These are phyloP conservation scores for Hypotaenidia okinawae DNA, from an alignment of 2,797 vertebrate species.

Conservation along the genomic window DNA sequence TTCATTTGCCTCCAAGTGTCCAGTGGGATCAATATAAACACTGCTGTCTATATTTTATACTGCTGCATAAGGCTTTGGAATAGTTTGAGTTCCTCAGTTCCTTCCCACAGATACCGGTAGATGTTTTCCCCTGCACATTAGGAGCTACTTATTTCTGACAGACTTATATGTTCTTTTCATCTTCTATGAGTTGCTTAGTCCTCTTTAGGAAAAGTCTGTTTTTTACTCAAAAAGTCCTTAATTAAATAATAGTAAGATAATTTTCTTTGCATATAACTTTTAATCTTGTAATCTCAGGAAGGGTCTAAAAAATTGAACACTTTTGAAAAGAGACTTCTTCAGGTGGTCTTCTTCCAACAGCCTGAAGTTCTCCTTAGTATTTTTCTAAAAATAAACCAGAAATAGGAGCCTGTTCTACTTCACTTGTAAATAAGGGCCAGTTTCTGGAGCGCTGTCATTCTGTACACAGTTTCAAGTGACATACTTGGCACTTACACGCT, in stretches of 20 bases:
- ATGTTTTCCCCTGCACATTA: conserved; percentile 18
- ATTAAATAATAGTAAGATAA: conserved; percentile 57
- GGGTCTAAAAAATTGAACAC: not conserved
- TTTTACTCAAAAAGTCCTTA: conserved; percentile 18
- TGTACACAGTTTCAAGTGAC: not conserved
- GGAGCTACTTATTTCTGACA: conserved; percentile 27
- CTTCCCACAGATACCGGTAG: not conserved
- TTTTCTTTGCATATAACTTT: conserved; percentile 44
- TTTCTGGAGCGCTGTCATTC: not conserved
- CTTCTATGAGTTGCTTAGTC: conserved; percentile 22
- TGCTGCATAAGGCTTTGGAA: conserved; percentile 12
- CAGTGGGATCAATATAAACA: conserved; percentile 62
- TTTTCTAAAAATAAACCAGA: not conserved
- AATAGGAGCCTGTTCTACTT: not conserved
- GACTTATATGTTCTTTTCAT: conserved; percentile 9
- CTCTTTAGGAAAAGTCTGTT: conserved; percentile 40
- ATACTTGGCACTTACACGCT: not conserved
- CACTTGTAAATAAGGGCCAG: not conserved
- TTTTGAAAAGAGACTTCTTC: not conserved
- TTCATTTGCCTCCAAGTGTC: conserved; percentile 72
- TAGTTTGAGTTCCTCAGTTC: conserved; percentile 33
- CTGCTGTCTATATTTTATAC: conserved; percentile 71
- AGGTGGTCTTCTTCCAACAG: not conserved
- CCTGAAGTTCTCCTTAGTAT: not conserved
- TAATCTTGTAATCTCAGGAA: conserved; percentile 27